A percentile compares a stretch with the other conserved stretches of the same genome.
Conservation (phyloP, 2,888 invertebrate genomes). For the Cataglyphis altisquamis region DNA sequence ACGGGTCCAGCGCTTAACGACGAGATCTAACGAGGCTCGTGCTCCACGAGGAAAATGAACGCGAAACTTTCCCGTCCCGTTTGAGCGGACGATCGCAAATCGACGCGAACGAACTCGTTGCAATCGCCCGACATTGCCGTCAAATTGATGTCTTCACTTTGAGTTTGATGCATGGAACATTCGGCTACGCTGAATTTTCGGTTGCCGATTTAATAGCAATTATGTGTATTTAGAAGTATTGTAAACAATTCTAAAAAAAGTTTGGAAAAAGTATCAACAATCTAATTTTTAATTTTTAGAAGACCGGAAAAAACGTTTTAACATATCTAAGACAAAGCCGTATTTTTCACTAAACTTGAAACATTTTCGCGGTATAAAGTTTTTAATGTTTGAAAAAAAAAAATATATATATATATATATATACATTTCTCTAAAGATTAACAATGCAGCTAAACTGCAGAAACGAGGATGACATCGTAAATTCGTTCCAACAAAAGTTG, state of each 20-base stretch:
- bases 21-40: constrained; percentile 61
- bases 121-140: neutral
- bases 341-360: neutral
- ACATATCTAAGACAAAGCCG: neutral
- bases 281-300: neutral
- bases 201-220: neutral
- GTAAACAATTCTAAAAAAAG: neutral
- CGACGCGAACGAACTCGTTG: constrained; percentile 31
- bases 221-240: neutral
- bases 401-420: neutral
- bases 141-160: constrained; percentile 28
- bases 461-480: constrained; percentile 41
- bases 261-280: neutral
- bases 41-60: neutral
- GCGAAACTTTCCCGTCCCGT: neutral
- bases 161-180: constrained; percentile 2
- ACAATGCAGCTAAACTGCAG: constrained; percentile 29
- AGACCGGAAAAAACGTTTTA: neutral
- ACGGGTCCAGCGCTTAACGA: constrained; percentile 57
- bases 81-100: neutral
- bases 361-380: neutral
- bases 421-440: neutral
- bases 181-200: neutral
- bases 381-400: neutral
- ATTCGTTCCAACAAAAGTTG: constrained; percentile 53